phyloP scores from a whole-genome alignment of 2,113 vertebrate species.

The Oncorhynchus masou region DNA sequence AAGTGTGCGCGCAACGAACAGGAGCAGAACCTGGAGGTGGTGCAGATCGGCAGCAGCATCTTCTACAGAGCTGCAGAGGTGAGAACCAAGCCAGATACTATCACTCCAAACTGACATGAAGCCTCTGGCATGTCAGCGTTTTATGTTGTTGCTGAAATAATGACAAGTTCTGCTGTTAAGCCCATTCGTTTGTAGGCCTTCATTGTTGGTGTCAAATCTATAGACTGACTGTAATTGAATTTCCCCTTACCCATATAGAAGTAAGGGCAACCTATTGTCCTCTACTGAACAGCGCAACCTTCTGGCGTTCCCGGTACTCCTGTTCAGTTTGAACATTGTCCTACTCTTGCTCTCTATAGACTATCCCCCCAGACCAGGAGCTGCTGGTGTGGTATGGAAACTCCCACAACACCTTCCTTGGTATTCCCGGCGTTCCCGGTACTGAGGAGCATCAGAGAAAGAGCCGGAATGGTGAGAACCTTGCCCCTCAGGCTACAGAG shows the following conservation, averaged over 20 bases:
- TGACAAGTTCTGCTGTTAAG: not conserved
- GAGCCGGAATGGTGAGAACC: conserved; percentile 82
- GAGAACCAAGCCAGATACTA: not conserved
- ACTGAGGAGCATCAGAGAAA: conserved; percentile 91
- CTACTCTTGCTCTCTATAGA: conserved; percentile 63
- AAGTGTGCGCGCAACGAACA: conserved; percentile 96
- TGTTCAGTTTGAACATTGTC: not conserved
- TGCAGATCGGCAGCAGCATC: conserved; percentile 95
- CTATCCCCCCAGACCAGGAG: conserved; percentile 95
- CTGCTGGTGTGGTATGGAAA: conserved; percentile 97
- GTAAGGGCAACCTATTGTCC: not conserved
- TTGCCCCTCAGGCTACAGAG: not conserved
- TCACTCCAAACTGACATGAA: not conserved
- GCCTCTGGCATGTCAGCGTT: not conserved
- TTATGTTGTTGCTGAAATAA: too few relatives aligned
- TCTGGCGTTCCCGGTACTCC: conserved; percentile 13
- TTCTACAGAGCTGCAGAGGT: conserved; percentile 97
- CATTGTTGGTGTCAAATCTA: not conserved
- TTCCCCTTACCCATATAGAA: not conserved
- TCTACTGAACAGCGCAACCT: conserved; percentile 30
- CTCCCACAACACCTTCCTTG: conserved; percentile 93
- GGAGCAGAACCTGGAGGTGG: conserved; percentile 97
- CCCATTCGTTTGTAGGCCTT: not conserved
- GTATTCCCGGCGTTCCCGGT: conserved; percentile 91
- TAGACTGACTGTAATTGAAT: not conserved